These are phyloP conservation scores for Ooceraea biroi DNA, from an alignment of 1,140 invertebrate species.

Conservation along the genomic window DNA sequence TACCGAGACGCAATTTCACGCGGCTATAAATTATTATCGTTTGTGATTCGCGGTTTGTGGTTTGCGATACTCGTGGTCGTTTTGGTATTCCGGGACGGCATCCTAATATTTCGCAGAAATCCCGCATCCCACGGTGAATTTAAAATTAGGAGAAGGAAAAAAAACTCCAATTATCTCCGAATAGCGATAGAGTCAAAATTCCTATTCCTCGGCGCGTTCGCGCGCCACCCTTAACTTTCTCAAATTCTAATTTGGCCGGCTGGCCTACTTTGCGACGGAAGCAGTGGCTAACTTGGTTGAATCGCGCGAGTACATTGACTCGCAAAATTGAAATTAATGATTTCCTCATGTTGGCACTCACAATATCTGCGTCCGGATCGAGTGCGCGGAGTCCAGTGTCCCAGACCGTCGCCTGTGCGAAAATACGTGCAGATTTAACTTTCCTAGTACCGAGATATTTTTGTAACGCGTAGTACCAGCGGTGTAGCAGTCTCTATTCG, in stretches of 20 bases:
- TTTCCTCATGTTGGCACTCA: neutral
- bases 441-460: neutral
- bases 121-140: constrained; percentile 29
- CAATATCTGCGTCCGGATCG: too few species aligned
- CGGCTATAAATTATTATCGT: constrained; percentile 1
- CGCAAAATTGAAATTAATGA: constrained; percentile 32
- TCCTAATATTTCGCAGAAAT: constrained; percentile 12
- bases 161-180: neutral
- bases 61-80: neutral
- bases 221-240: neutral
- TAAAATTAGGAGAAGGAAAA: constrained; percentile 36
- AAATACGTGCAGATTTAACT: constrained; percentile 5
- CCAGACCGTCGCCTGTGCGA: neutral
- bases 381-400: neutral
- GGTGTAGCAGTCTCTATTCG: neutral
- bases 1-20: neutral
- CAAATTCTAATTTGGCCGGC: constrained; percentile 45
- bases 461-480: neutral
- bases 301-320: constrained; percentile 27
- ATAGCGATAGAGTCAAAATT: neutral
- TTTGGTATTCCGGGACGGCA: constrained; percentile 21
- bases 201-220: neutral
- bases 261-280: constrained; percentile 18
- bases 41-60: too few species aligned
- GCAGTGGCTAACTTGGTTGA: neutral